Conservation (phyloP, 2,888 invertebrate species). For the Platypus cylindrus region DNA sequence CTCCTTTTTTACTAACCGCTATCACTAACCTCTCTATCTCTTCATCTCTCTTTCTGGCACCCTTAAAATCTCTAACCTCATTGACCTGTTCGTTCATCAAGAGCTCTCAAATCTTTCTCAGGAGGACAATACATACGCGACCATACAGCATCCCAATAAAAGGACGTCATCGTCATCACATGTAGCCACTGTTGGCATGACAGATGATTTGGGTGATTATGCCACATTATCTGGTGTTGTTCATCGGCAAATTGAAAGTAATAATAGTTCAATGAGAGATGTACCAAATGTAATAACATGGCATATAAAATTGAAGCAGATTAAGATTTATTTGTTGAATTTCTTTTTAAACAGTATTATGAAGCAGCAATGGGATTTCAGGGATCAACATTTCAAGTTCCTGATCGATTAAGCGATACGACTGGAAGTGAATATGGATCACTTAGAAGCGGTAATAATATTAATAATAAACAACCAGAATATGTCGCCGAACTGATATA, state of each 20-base stretch:
- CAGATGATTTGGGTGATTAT: conserved; percentile 48
- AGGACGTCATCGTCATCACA: conserved; percentile 35
- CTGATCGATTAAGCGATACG: conserved; percentile 29
- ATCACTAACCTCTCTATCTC: conserved; percentile 9
- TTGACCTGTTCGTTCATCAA: conserved; percentile 12
- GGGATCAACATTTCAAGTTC: conserved; percentile 66
- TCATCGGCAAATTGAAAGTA: conserved; percentile 31
- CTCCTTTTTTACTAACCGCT: background rate
- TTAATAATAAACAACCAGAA: conserved; percentile 44
- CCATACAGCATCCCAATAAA: conserved; percentile 54
- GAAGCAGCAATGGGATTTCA: conserved; percentile 52
- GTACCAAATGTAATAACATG: conserved; percentile 37
- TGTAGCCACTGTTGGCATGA: conserved; percentile 34
- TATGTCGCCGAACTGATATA: conserved; percentile 46
- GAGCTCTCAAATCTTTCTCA: conserved; percentile 26
- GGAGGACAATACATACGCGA: conserved; percentile 69
- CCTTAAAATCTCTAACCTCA: too few species aligned
- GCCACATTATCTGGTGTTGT: conserved; percentile 45
- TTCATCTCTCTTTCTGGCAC: too few species aligned
- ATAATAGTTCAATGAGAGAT: conserved; percentile 41
- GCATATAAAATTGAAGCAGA: background rate
- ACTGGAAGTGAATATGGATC: conserved; percentile 23
- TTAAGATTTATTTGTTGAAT: background rate
- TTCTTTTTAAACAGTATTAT: too few species aligned
- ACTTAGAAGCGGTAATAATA: conserved; percentile 20